Percentiles rank a stretch among this genome's conserved stretches.
Conservation (phyloP, 2,113 vertebrate species). For the Epinephelus fuscoguttatus region DNA sequence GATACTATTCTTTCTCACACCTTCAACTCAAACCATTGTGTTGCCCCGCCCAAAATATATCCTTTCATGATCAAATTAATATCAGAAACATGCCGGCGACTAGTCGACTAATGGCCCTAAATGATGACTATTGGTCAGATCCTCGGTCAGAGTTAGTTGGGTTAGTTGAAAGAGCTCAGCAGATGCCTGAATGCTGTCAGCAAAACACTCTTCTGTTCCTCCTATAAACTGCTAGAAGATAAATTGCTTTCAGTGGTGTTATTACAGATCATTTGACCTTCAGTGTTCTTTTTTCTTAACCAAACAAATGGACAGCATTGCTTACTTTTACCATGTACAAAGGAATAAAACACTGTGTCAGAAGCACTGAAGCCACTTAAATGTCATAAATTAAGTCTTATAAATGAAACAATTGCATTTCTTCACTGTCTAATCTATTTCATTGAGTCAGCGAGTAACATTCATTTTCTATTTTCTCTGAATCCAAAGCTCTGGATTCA, state of each 20-base stretch:
- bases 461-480: background rate
- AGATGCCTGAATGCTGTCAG: background rate
- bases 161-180: background rate
- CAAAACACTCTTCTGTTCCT: background rate
- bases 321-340: background rate
- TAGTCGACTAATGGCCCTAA: too few relatives aligned
- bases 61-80: too few relatives aligned
- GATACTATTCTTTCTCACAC: too few relatives aligned
- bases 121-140: too few relatives aligned
- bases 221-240: background rate
- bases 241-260: background rate
- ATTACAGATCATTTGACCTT: background rate
- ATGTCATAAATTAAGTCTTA: background rate
- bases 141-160: too few relatives aligned
- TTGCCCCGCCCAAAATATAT: too few relatives aligned
- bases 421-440: slow-evolving; percentile 1
- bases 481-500: background rate
- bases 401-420: background rate
- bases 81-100: too few relatives aligned
- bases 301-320: background rate
- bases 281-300: background rate
- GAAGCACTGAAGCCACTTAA: background rate
- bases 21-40: too few relatives aligned
- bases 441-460: background rate
- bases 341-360: too few relatives aligned